Percentiles rank a stretch among this genome's conserved stretches.
Evolutionary conservation across 2,797 vertebrate genomes (phyloP).

Genomic region (Antrozous pallidus): DNA sequence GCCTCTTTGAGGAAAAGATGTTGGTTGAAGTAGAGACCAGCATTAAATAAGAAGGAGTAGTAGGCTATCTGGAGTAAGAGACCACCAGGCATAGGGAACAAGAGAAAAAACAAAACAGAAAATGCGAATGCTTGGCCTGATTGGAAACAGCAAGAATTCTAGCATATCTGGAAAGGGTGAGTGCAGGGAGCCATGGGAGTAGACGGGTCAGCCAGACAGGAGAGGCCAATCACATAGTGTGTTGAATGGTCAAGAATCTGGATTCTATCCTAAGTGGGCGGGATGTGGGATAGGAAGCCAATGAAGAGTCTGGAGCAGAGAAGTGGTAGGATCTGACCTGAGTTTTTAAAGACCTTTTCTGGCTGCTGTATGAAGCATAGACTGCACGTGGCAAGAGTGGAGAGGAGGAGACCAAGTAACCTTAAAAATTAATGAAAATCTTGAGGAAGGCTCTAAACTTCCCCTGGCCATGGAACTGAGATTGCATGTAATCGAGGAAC

Average conservation of each 20-base stretch:
- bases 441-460: background rate
- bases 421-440: background rate
- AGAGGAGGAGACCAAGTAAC: background rate
- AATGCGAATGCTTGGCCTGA: accelerated
- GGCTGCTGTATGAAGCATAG: background rate
- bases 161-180: background rate
- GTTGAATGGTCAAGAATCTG: background rate
- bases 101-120: accelerated
- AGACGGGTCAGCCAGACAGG: too few relatives aligned
- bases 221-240: background rate
- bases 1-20: background rate
- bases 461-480: background rate
- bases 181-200: too few relatives aligned
- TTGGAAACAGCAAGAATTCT: background rate
- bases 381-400: background rate
- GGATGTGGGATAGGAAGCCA: background rate
- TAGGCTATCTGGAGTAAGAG: background rate
- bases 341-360: background rate
- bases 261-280: background rate
- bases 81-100: background rate
- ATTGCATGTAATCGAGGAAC: background rate
- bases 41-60: background rate
- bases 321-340: background rate
- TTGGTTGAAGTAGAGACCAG: background rate
- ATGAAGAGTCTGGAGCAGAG: background rate